phyloP scores from a whole-genome alignment of 2,797 vertebrate species.

The Macrochelys suwanniensis region DNA sequence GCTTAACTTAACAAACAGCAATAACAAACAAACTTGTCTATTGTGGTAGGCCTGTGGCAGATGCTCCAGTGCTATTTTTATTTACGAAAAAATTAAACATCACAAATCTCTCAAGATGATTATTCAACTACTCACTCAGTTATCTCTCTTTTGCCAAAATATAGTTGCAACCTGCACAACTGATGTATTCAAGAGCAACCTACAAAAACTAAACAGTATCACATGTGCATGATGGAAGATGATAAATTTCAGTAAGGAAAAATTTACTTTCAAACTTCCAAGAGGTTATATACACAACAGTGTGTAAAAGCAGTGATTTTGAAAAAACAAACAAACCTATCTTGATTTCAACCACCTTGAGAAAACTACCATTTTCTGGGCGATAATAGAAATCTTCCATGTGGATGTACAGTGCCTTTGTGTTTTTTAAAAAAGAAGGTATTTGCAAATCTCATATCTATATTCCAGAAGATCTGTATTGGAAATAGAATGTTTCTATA shows the following conservation, averaged over 20 bases:
- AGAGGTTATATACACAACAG: not conserved
- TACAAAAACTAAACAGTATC: accelerated
- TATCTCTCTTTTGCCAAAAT: not conserved
- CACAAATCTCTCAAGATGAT: not conserved
- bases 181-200: not conserved
- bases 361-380: not conserved
- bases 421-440: not conserved
- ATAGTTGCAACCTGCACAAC: not conserved
- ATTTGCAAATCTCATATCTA: not conserved
- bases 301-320: not conserved
- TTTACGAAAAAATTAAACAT: not conserved
- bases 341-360: not conserved
- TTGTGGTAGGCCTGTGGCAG: not conserved
- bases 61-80: not conserved
- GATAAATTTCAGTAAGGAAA: not conserved
- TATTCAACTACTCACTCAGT: not conserved
- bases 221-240: not conserved
- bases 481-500: not conserved
- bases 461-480: not conserved
- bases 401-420: not conserved
- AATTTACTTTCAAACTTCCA: not conserved
- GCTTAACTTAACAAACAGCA: too few relatives aligned
- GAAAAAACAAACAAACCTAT: not conserved
- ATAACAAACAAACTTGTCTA: too few relatives aligned
- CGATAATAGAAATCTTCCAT: not conserved